A percentile compares a stretch with the other conserved stretches of the same genome.
Evolutionary conservation across 2,888 invertebrate species (phyloP).

Genomic region (Octodonta nipae): DNA sequence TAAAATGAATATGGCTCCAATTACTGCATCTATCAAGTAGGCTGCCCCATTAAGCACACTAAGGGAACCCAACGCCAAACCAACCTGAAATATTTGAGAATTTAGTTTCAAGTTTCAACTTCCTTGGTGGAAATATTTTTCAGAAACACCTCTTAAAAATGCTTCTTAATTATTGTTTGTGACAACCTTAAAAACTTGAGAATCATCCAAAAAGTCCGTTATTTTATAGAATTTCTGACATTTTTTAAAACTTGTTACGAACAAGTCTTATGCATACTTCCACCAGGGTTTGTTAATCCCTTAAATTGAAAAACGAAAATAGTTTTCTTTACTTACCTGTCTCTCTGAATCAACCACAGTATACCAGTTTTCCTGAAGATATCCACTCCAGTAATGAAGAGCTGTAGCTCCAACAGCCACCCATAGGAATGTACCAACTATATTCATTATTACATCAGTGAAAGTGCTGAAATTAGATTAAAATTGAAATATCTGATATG

Average conservation of each 20-base stretch:
- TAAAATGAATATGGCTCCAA: conserved; percentile 48
- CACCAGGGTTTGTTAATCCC: too few relatives aligned
- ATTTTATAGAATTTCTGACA: too few relatives aligned
- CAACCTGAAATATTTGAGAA: conserved; percentile 38
- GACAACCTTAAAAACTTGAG: too few relatives aligned
- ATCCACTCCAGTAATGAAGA: conserved; percentile 80
- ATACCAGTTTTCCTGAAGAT: conserved; percentile 66
- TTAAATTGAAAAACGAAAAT: too few relatives aligned
- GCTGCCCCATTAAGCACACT: conserved; percentile 69
- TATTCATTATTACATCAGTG: conserved; percentile 76
- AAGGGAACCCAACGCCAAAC: conserved; percentile 65
- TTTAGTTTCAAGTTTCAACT: background rate
- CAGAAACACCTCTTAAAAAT: background rate
- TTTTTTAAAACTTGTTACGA: too few relatives aligned
- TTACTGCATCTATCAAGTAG: conserved; percentile 65
- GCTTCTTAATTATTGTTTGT: background rate
- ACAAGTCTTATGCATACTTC: too few relatives aligned
- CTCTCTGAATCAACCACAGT: conserved; percentile 59
- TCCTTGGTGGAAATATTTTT: conserved; percentile 1
- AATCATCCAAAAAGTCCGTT: too few relatives aligned
- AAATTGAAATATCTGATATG: too few relatives aligned
- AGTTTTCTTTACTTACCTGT: too few relatives aligned
- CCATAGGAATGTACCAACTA: conserved; percentile 73
- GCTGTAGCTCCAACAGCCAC: conserved; percentile 75
- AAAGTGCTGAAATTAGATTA: conserved; percentile 45